Evolutionary conservation across 2,113 vertebrate genomes (phyloP), one percentile per base, ranked within the genome.

Genomic region (Glaucidium brasilianum): DNA sequence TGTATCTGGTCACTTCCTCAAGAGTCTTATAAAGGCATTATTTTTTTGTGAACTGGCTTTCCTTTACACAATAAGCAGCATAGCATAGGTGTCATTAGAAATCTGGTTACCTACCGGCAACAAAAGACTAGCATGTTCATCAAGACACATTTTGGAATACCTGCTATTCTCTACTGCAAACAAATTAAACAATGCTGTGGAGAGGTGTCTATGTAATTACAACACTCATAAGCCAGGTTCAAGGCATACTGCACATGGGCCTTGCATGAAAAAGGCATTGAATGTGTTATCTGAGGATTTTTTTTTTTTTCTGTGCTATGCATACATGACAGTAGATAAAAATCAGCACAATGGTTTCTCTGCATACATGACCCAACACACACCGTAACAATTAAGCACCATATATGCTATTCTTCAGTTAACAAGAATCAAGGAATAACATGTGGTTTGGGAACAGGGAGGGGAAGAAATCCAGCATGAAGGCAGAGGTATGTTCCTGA

Each of bases 251-350:
- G 78, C 84, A 82, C 27, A 15, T 15, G 34, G 35, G 62, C 69
- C 91, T 95, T 81, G 58, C 86, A 84, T 1, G 9, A 63, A 79
- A 88, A 94, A 97, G 95, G 92, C 62, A 68, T 68, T 90, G 50
- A 77, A 52, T 66, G 72, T 83, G 41, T 64, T 85, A 47, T 90
- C 73, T 77, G 55, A 84, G 79, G 41, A 79, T 12, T 17, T 22
- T 32, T 39, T 43, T 30, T 59, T 81, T 74, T n/a, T 15, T 5
- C 56, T 87, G 63, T 80, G 62, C 60, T 96, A 84, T 26, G 66
- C 52, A 39, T 29, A 74, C 29, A 22, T 30, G 68, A 93, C 76
- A 94, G 56, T 15, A 96, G 81, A 82, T 34, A 92, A 95, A 85
- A 92, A 76, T 59, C 84, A 94, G 84, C 77, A 89, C 62, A 92